Conservation (phyloP, 2,113 vertebrate genomes). For the Hypocryptadius cinnamomeus region DNA sequence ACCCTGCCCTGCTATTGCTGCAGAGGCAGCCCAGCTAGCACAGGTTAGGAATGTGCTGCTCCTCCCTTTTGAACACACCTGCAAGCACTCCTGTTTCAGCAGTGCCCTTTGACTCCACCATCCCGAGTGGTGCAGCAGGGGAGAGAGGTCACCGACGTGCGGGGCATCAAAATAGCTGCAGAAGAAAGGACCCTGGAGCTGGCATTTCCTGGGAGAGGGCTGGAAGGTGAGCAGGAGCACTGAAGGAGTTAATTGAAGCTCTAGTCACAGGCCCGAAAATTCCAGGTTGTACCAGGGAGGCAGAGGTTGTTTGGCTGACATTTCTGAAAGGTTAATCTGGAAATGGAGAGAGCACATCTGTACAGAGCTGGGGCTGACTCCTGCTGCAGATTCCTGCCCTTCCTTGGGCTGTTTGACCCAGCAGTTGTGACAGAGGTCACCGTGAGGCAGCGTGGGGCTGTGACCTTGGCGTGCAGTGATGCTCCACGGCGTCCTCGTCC, state of each 20-base stretch:
- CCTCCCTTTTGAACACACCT: neutral
- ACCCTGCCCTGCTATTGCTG: neutral
- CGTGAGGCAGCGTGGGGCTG: neutral
- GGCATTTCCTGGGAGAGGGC: neutral
- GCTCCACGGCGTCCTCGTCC: neutral
- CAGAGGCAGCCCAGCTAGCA: neutral
- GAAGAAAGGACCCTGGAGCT: neutral
- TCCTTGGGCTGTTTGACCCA: neutral
- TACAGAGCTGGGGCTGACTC: neutral
- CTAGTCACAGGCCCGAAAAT: neutral
- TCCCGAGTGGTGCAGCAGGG: neutral
- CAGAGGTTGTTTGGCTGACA: constrained; percentile 5
- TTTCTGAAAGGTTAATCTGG: constrained; percentile 49
- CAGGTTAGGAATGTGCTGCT: neutral
- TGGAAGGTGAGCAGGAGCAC: neutral
- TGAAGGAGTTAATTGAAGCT: constrained; percentile 21
- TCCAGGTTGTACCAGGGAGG: neutral
- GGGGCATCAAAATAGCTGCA: neutral
- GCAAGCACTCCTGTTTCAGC: neutral
- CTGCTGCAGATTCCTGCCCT: neutral
- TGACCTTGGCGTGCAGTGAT: neutral
- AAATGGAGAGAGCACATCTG: neutral
- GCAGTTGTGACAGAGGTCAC: too few relatives aligned
- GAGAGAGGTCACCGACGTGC: neutral
- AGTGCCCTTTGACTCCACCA: neutral